Evolutionary conservation across 2,113 vertebrate species (phyloP), one percentile per base, ranked within the genome.

Genomic region (Passer domesticus): DNA sequence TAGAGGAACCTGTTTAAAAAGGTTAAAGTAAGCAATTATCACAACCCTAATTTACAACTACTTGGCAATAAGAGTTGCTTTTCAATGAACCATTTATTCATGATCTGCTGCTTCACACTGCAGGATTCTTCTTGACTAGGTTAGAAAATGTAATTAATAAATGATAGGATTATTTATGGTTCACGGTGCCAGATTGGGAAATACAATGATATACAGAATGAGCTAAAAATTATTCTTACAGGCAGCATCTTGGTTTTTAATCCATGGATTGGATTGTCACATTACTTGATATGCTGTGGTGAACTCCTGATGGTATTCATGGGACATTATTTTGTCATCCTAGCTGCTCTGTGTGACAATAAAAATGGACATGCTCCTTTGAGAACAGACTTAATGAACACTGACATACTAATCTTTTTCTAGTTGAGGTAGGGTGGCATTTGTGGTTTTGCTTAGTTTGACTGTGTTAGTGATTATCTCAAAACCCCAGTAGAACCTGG

Each of bases 81-180:
- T 98, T 98, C 97, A 98, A 67, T 97, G 96, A 97, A 97, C 97
- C 97, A 88, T 98, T 97, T 95, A 97, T 97, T 97, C 97, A 97
- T 95, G 97, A 98, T 97, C 96, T 90, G 89, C 96, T 97, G 97
- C 97, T 96, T 96, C 97, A 96, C 96, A 84, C 96, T 87, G 95
- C 94, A 83, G 97, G 97, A 92, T 97, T 97, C 97, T 98, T 97
- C 97, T 97, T 98, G 98, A 97, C 97, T 96, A 95, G 97, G 97
- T 97, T 97, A 96, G 97, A 96, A 96, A 96, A 97, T 95, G 97
- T 98, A 98, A 98, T 98, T 98, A 98, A 98, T 98, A 98, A 98
- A 98, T 98, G 96, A 97, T 97, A 97, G 98, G 97, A 98, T 98
- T 98, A 98, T 98, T 98, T 98, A 98, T 98, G 97, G 98, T 98